phyloP scores from a whole-genome alignment of 2,888 invertebrate genomes.

The Melanostoma mellinum region DNA sequence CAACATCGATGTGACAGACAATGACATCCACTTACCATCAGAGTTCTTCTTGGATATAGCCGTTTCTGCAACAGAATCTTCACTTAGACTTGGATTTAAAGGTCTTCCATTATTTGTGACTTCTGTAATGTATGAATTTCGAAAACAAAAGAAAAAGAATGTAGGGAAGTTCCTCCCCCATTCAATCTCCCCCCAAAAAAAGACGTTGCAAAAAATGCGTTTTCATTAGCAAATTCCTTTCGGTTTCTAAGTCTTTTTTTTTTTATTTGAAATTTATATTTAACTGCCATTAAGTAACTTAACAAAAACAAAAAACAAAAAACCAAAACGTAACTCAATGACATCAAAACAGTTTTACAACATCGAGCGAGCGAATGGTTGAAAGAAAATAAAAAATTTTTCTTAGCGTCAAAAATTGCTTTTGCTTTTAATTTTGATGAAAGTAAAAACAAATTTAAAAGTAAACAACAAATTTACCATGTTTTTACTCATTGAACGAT shows the following conservation, averaged over 20 bases:
- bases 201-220: constrained; percentile 40
- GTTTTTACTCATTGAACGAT: constrained; percentile 41
- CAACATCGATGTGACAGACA: constrained; percentile 75
- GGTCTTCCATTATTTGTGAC: constrained; percentile 83
- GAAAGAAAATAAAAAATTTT: constrained; percentile 27
- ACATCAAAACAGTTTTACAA: constrained; percentile 61
- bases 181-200: constrained; percentile 9
- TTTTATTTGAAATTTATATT: constrained; percentile 26
- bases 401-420: constrained; percentile 23
- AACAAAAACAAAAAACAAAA: constrained; percentile 11
- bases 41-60: constrained; percentile 91
- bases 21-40: constrained; percentile 87
- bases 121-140: constrained; percentile 81
- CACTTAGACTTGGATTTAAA: constrained; percentile 89
- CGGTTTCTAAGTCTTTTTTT: constrained; percentile 32
- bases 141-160: constrained; percentile 66
- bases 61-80: constrained; percentile 91
- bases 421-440: constrained; percentile 1
- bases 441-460: constrained; percentile 9
- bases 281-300: constrained; percentile 41
- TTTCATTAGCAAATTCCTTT: constrained; percentile 21
- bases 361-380: constrained; percentile 68
- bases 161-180: constrained; percentile 27
- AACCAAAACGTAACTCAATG: constrained; percentile 45
- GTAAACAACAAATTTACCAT: constrained; percentile 47